Conservation (phyloP, 2,888 invertebrate species). For the Drosophila birchii region DNA sequence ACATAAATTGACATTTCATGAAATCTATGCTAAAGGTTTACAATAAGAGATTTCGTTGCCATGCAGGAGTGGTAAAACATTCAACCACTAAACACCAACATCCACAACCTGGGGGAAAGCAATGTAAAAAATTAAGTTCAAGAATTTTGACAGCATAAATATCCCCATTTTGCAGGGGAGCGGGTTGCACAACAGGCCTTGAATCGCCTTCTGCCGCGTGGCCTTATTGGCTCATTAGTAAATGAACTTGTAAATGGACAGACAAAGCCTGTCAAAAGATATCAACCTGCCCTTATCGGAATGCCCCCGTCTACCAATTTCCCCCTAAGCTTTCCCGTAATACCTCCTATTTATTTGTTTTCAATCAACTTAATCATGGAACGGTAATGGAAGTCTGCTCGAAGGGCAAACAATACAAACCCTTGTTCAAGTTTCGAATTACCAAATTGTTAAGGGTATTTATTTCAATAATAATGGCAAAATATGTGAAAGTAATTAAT, state of each 20-base stretch:
- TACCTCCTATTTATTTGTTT: slow-evolving; percentile 48
- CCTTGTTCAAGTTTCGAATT: slow-evolving; percentile 8
- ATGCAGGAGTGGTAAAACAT: slow-evolving; percentile 3
- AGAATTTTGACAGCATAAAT: slow-evolving; percentile 15
- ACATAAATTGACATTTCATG: slow-evolving; percentile 23
- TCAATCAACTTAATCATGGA: slow-evolving; percentile 54
- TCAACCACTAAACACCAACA: background rate
- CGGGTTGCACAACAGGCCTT: slow-evolving; percentile 23
- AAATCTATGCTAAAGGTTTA: slow-evolving; percentile 16
- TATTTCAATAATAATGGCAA: background rate
- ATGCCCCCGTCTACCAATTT: background rate
- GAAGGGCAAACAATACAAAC: background rate
- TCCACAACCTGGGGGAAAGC: background rate
- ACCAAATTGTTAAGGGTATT: background rate
- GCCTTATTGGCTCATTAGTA: slow-evolving; percentile 76
- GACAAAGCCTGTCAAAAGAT: slow-evolving; percentile 64
- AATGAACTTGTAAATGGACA: slow-evolving; percentile 72
- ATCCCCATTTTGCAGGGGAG: background rate
- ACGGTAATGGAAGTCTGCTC: slow-evolving; percentile 27
- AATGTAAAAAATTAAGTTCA: slow-evolving; percentile 2
- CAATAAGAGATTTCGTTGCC: slow-evolving; percentile 11
- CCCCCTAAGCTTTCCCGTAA: slow-evolving; percentile 40
- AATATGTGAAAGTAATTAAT: background rate
- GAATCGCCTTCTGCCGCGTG: slow-evolving; percentile 41
- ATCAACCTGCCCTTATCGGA: slow-evolving; percentile 30